Evolutionary conservation across 2,888 invertebrate species (phyloP).

Genomic region (Nemapogon koenigi): DNA sequence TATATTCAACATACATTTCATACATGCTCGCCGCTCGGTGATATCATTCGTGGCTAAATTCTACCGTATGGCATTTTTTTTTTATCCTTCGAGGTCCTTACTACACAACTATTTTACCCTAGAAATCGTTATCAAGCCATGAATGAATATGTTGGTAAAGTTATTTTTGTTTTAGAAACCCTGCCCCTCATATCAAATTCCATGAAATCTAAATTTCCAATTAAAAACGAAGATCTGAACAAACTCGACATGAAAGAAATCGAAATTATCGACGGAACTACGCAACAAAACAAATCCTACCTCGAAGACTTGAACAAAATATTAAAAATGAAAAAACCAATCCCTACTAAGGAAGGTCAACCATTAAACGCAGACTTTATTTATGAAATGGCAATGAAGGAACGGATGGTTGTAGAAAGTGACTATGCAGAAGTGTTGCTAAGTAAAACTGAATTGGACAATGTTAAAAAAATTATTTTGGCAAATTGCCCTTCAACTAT

Average conservation of each 20-base stretch:
- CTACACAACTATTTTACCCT: too few species aligned
- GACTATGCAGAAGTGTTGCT: constrained; percentile 28
- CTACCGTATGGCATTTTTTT: too few species aligned
- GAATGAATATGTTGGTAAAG: too few species aligned
- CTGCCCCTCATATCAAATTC: too few species aligned
- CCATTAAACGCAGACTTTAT: constrained; percentile 34
- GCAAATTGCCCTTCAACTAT: constrained; percentile 32
- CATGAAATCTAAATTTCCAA: too few species aligned
- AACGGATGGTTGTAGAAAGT: constrained; percentile 22
- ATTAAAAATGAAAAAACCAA: constrained; percentile 28
- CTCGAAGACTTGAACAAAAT: constrained; percentile 39
- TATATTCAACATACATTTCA: too few species aligned
- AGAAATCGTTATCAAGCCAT: too few species aligned
- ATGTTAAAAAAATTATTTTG: constrained; percentile 39
- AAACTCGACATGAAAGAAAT: constrained; percentile 38
- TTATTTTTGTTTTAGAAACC: too few species aligned
- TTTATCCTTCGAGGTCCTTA: too few species aligned
- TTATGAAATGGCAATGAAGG: constrained; percentile 39
- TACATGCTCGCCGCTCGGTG: too few species aligned
- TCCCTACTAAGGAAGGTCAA: constrained; percentile 25
- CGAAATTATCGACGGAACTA: constrained; percentile 43
- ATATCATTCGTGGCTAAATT: too few species aligned
- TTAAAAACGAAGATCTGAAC: too few species aligned
- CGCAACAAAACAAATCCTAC: constrained; percentile 38
- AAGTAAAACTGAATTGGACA: constrained; percentile 34